Conservation (phyloP, 2,113 vertebrate genomes). For the Nicator chloris region DNA sequence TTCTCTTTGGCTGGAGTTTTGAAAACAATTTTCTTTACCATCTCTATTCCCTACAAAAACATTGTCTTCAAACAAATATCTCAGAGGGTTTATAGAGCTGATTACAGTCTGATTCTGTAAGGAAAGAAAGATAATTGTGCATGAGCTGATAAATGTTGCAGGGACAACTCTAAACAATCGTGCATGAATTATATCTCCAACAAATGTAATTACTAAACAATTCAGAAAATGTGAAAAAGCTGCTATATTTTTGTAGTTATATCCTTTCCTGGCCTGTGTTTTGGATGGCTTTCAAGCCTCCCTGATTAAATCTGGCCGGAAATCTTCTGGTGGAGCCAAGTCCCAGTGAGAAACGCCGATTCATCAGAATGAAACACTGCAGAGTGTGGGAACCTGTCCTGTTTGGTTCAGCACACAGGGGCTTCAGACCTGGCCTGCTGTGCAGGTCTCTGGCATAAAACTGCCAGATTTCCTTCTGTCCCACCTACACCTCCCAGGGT, state of each 20-base stretch:
- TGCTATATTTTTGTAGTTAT: conserved; percentile 9
- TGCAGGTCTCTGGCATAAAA: not conserved
- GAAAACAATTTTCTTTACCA: conserved; percentile 15
- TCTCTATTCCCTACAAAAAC: not conserved
- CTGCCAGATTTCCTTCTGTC: not conserved
- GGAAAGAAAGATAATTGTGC: conserved; percentile 2
- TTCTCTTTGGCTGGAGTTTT: conserved; percentile 10
- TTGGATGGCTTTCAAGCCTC: conserved; percentile 46
- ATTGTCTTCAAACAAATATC: conserved; percentile 47
- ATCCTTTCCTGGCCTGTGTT: conserved; percentile 34
- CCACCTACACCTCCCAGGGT: not conserved
- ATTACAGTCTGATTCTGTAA: conserved; percentile 15
- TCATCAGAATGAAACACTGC: not conserved
- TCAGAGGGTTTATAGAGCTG: conserved; percentile 4
- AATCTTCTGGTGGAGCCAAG: conserved; percentile 5
- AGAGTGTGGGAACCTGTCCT: not conserved
- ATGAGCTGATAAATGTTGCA: not conserved
- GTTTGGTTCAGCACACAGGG: not conserved
- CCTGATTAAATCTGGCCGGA: conserved; percentile 40
- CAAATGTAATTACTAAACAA: conserved; percentile 52
- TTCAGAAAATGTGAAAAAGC: conserved; percentile 46
- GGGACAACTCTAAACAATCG: conserved; percentile 49
- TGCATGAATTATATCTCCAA: conserved; percentile 46
- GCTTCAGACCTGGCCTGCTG: not conserved
- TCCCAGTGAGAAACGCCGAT: not conserved